Evolutionary conservation across 2,113 vertebrate genomes (phyloP), one percentile per base, ranked within the genome.

Genomic region (Notechis scutatus): DNA sequence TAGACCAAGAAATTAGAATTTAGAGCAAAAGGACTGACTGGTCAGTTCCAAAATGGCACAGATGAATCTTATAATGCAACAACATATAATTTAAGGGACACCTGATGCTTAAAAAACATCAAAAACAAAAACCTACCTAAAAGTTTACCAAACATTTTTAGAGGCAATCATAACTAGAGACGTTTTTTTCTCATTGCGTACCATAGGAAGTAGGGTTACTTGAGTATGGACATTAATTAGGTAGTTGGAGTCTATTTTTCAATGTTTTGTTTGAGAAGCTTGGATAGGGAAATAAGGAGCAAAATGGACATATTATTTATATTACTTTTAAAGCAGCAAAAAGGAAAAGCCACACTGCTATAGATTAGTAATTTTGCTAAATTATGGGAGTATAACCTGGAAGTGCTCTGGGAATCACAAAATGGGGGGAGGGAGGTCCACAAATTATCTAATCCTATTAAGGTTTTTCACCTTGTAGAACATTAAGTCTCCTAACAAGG

Each of bases 1-100:
- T 87, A 93, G 89, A 97, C 91, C 93, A 20, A 94, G 93, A 21
- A 24, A 91, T 94, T 61, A 93, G 94, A 95, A 94, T 93, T 92
- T 50, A 94, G 0, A 92, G 90, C 57, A 96, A 61, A 96, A 94
- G 85, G 88, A 94, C 55, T 0, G 69, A 59, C 47, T 52, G 93
- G 0, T 1, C 2, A 91, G 5, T 3, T 90, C 91, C 47, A 94
- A 95, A 96, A 26, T 92, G 81, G 94, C 86, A 92, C 54, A 92
- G 24, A 89, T 74, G 24, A 50, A 89, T 4, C 89, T 89, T 69
- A 3, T 1, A 10, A 86, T 92, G 91, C 29, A 90, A 94, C 89
- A 95, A 61, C 42, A 93, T 89, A 95, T 90, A 3, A 50, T 92
- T 95, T 93, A 95, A 93, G 93, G 81, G 3, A 47, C 42, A 91